Conservation (phyloP, 2,888 invertebrate genomes). For the Slavum lentiscoides region DNA sequence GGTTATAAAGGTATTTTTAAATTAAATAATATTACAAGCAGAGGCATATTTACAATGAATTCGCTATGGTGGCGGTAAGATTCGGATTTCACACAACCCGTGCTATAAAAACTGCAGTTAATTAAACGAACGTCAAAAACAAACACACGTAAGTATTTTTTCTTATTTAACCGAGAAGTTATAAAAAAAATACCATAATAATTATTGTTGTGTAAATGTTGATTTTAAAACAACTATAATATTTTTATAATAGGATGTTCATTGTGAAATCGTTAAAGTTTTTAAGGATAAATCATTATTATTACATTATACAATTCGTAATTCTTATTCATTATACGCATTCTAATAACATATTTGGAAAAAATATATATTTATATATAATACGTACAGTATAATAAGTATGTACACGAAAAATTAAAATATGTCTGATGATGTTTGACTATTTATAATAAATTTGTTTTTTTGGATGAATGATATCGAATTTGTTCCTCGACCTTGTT, state of each 20-base stretch:
- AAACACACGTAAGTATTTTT: not conserved
- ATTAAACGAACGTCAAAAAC: not conserved
- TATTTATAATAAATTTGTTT: no score
- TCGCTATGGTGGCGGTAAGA: conserved; percentile 27
- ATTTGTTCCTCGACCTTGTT: no score
- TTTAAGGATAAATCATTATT: no score
- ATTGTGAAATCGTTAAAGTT: no score
- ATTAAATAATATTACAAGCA: conserved; percentile 30
- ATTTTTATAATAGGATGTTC: not conserved
- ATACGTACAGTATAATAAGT: no score
- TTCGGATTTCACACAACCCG: conserved; percentile 45
- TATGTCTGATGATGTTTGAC: no score
- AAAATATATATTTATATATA: no score
- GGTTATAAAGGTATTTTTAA: not conserved
- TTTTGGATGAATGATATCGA: no score
- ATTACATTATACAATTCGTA: no score
- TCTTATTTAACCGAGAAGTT: not conserved
- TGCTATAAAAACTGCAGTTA: conserved; percentile 40
- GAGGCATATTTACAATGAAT: conserved; percentile 26
- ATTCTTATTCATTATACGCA: no score
- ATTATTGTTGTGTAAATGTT: not conserved
- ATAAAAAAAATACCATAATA: not conserved
- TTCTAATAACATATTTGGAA: no score
- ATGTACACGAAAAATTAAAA: no score
- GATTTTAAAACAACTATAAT: not conserved